Evolutionary conservation across 1,140 invertebrate species (phyloP), one percentile per base, ranked within the genome.

Genomic region (Drosophila athabasca): DNA sequence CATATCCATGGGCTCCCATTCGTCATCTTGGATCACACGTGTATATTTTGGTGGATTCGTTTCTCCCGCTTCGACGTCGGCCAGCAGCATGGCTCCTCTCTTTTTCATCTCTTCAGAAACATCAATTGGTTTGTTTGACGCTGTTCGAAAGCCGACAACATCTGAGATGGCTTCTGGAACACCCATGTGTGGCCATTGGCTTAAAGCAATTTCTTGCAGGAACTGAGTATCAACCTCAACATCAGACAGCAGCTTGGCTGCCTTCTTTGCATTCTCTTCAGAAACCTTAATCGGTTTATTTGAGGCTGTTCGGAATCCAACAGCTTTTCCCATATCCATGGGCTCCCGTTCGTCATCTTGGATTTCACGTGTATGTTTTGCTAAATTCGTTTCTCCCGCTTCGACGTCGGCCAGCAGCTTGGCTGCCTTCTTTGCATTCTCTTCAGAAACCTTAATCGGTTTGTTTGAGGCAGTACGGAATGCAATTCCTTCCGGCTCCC

Each of bases 111-210:
- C 62, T 2, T 79, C 31, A 0, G 64, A 65, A 35, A 82, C 15
- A 8, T 59, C 43, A 15, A 82, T 53, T 1, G 43, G 24, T 41
- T 79, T 79, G 9, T 87, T 68, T 1, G 78, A 82, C 11, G 82
- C 78, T 17, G 75, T 76, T 7, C 43, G 52, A n/a, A 76, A 57
- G 4, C 44, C 62, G 2, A 66, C 45, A 19, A 52, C 45, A 3
- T 68, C 31, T 2, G 17, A 19, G 17, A 19, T 19, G 17, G 17
- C 17, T 19, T 19, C 17, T 19, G 17, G 17, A 19, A 19, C 17
- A 19, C 17, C 17, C 17, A 19, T 19, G 17, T 19, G 17, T 19
- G 17, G 17, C 17, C 17, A 19, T 19, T 19, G 17, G 17, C 17
- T 19, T 19, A 19, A 19, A 19, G 17, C 17, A 19, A 19, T 19